Base-by-base conservation (phyloP, 2,888 invertebrate genomes). In the Cheilosia grossa region DNA sequence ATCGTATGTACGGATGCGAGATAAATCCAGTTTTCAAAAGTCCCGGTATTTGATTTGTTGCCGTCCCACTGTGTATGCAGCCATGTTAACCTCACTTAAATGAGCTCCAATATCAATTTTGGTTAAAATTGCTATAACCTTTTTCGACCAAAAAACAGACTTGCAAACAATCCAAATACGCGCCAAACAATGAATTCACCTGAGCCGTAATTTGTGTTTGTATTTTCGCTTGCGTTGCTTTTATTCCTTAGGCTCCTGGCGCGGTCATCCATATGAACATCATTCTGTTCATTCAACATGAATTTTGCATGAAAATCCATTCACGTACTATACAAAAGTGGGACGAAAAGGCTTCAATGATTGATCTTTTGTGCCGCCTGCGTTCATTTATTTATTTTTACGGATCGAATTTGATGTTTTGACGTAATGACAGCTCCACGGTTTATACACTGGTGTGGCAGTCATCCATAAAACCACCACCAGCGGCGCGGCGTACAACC, bases 271-370 rank as follows among this genome's bases (percentile, higher is more conserved):
- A 64, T 74, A 74, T 49, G 24, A 17, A 74, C 47, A 64, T 64
- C 56, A 73, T 73, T 63, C 21, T 30, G 13, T 56, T 64, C 19
- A 27, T 74, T 54, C 17, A 17, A 9, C 13, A 37, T 47, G 24
- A 56, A 56, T 64, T 64, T 74, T 51, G 64, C 54, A 74, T 64
- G 56, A 37, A 74, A 64, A 74, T 47, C 40, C 47, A 56, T 37
- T 6, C 49, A 10, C 13, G 37, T 19, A 56, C 33, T 47, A 27
- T 37, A 21, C 4, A 56, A 44, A 30, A 42, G 24, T 42, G n/a
- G 24, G 17, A 27, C 27, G 33, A 33, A 66, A 21, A 17, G 40
- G 24, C 27, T 66, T 19, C 5, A 37, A 33, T 69, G 69, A 69
- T 69, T 47, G 69, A 69, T 69, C 58, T 37, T 58, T 58, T 47